phyloP scores from a whole-genome alignment of 2,113 vertebrate genomes.

The Myiopsitta monachus region DNA sequence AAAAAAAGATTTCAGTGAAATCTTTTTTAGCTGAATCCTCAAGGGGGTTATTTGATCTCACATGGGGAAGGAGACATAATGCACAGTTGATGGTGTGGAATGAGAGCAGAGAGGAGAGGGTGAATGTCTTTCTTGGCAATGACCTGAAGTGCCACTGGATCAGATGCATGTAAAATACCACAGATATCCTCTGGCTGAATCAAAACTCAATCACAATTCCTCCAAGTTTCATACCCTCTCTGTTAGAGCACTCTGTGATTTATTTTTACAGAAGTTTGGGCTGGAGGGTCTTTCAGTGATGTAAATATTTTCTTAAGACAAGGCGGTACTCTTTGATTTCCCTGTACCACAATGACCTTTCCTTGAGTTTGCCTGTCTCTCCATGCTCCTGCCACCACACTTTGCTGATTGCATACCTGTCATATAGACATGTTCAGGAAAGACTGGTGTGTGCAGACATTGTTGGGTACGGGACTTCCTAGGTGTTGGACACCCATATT shows the following conservation, averaged over 20 bases:
- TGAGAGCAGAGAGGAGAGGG: background rate
- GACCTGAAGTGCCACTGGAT: background rate
- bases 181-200: background rate
- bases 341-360: fast-evolving
- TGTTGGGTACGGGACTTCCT: background rate
- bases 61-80: background rate
- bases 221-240: background rate
- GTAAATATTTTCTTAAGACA: background rate
- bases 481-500: background rate
- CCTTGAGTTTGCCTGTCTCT: background rate
- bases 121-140: background rate
- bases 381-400: background rate
- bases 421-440: background rate
- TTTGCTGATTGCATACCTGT: background rate
- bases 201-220: background rate
- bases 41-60: background rate
- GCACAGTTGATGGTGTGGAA: background rate
- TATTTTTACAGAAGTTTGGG: background rate
- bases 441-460: fast-evolving
- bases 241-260: background rate
- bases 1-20: background rate
- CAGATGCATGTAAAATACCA: background rate
- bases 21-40: background rate
- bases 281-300: background rate
- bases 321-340: background rate